Base-by-base conservation (phyloP, 2,797 vertebrate species). In the Buceros bicornis region DNA sequence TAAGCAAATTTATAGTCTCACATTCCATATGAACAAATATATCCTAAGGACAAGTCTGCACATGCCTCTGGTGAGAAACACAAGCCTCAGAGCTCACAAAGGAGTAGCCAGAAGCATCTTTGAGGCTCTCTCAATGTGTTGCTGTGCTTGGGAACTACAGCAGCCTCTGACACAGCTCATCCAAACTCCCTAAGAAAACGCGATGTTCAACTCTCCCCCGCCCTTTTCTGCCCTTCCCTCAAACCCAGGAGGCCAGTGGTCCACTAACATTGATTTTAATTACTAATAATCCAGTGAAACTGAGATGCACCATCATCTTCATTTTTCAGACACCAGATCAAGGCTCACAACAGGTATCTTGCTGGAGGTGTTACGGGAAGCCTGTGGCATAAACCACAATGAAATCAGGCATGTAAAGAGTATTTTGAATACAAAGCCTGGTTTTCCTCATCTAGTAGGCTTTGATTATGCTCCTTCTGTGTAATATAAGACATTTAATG, bases 61-160 rank as follows among this genome's bases (percentile, higher is more conserved):
- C 64, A 79, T 22, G 77, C 4, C 60, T 81, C 42, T 21, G 64
- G 37, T 72, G 33, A 69, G 57, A 71, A 82, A 60, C 51, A 67
- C 42, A 67, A 60, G 22, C 80, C n/a, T 78, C 48, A 57, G 58
- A 79, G 22, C 48, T 87, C 64, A 86, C 43, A 54, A 67, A 82
- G 40, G 53, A 73, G 71, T 22, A 91, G n/a, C 22, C 65, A 93
- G 61, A 82, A 94, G 35, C 47, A 78, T 47, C 67, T 86, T 65
- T 56, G 90, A 65, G 65, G 37, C 51, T 82, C 64, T 33, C 18
- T 61, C 29, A 6, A 7, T 28, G 16, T 33, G 8, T 20, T 67
- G 26, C 26, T 78, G 42, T 21, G 72, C 47, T 70, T 71, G 54
- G 50, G 47, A 84, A 62, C 47, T 45, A 78, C 26, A 82, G 47